Conservation (phyloP, 1,140 invertebrate genomes). For the Mylabris phalerata region DNA sequence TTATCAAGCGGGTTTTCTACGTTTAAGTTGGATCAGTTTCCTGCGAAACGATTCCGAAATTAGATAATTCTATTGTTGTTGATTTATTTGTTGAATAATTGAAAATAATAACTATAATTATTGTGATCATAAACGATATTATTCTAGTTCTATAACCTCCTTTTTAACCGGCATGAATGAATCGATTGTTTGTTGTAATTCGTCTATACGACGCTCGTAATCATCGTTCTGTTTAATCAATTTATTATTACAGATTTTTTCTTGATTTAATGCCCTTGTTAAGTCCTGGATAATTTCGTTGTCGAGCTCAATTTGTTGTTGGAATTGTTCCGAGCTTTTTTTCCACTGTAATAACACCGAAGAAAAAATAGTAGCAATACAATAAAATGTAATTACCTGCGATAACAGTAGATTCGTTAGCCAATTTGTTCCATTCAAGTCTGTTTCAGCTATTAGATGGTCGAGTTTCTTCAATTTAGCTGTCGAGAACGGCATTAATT, state of each 20-base stretch:
- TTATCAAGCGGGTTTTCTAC: conserved; percentile 34
- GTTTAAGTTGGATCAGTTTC: conserved; percentile 27
- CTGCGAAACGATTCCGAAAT: conserved; percentile 16
- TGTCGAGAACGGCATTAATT: not conserved
- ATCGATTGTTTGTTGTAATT: conserved; percentile 1
- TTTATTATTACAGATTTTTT: conserved; percentile 15
- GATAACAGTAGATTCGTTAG: not conserved
- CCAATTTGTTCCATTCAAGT: not conserved
- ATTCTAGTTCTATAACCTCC: not conserved
- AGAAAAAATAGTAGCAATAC: not conserved
- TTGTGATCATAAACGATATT: not conserved
- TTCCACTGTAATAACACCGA: conserved; percentile 12
- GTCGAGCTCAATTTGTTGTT: conserved; percentile 1
- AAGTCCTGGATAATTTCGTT: conserved; percentile 6
- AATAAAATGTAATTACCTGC: not conserved
- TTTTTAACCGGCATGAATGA: not conserved
- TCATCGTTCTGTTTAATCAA: conserved; percentile 12
- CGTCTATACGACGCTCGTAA: not conserved
- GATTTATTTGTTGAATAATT: not conserved
- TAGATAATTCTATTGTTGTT: conserved; percentile 5
- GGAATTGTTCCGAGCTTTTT: conserved; percentile 4
- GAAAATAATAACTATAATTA: not conserved
- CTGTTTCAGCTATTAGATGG: not conserved
- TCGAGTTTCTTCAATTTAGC: conserved; percentile 3
- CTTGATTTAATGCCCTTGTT: not conserved